These are phyloP conservation scores for Melanchra persicariae DNA, from an alignment of 2,888 invertebrate genomes.

Conservation along the genomic window DNA sequence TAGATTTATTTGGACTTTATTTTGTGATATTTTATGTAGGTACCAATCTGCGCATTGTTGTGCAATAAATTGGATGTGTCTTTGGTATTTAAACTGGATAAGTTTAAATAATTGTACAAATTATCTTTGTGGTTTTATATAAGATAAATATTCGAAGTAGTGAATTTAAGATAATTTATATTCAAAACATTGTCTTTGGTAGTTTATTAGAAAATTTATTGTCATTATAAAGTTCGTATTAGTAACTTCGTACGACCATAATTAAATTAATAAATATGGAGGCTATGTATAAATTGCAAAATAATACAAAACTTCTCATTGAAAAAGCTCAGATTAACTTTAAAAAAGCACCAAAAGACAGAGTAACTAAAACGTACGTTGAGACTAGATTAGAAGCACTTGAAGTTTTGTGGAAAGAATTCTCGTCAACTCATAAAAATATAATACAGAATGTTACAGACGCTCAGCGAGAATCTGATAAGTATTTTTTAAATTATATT, in stretches of 20 bases:
- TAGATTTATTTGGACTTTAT: too few relatives aligned
- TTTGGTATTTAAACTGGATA: too few relatives aligned
- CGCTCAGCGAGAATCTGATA: background rate
- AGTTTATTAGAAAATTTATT: too few relatives aligned
- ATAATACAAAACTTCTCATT: background rate
- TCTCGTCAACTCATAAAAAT: background rate
- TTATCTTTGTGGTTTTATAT: too few relatives aligned
- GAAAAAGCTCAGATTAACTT: conserved; percentile 5
- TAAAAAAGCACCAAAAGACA: conserved; percentile 2
- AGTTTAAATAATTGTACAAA: too few relatives aligned
- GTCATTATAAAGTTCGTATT: too few relatives aligned
- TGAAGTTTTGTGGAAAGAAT: conserved; percentile 6
- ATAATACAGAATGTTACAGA: background rate
- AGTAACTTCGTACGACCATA: background rate
- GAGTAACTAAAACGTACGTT: background rate
- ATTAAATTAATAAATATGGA: background rate
- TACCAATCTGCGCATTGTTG: too few relatives aligned
- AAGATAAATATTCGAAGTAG: too few relatives aligned
- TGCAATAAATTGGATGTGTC: too few relatives aligned
- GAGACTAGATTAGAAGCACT: conserved; percentile 10
- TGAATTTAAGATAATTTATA: too few relatives aligned
- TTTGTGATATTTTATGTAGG: too few relatives aligned
- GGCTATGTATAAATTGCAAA: background rate
- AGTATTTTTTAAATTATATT: background rate
- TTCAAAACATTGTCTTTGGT: too few relatives aligned